A percentile compares a stretch with the other conserved stretches of the same genome.
Conservation (phyloP, 2,888 invertebrate genomes). For the Cancer borealis region DNA sequence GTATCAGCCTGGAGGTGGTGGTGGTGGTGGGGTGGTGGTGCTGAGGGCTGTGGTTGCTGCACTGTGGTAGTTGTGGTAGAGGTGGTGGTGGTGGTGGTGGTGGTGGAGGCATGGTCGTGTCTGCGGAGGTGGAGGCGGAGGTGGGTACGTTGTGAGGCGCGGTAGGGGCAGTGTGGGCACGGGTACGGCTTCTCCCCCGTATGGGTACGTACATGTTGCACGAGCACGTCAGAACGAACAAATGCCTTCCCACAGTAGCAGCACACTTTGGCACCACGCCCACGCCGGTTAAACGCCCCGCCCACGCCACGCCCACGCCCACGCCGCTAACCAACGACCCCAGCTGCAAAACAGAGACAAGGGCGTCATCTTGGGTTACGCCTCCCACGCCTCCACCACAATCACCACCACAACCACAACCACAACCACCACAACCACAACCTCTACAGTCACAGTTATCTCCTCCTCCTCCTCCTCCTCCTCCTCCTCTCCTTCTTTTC, state of each 20-base stretch:
- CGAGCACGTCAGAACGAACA: constrained; percentile 69
- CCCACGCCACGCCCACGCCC: constrained; percentile 63
- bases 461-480: background rate
- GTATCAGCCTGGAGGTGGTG: background rate
- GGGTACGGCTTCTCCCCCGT: constrained; percentile 72
- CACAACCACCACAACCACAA: too few relatives aligned
- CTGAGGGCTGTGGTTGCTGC: background rate
- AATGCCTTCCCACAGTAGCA: constrained; percentile 70
- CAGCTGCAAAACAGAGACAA: constrained; percentile 57
- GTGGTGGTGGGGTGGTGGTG: background rate
- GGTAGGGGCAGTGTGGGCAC: constrained; percentile 74
- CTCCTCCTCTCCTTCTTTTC: too few relatives aligned
- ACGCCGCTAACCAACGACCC: constrained; percentile 68
- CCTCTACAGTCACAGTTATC: too few relatives aligned
- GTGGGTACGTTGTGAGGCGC: constrained; percentile 72
- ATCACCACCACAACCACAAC: too few relatives aligned
- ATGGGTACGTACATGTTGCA: constrained; percentile 69
- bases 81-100: background rate
- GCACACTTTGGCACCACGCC: constrained; percentile 68
- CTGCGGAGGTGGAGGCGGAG: constrained; percentile 68
- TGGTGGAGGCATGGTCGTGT: constrained; percentile 46
- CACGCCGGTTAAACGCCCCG: constrained; percentile 57
- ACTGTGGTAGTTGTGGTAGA: background rate
- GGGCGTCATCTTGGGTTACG: constrained; percentile 46
- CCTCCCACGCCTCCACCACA: too few relatives aligned